These are phyloP conservation scores for Epizoanthus illoricatus DNA, from an alignment of 92 coral and sea anemone genomes.

Conservation along the genomic window DNA sequence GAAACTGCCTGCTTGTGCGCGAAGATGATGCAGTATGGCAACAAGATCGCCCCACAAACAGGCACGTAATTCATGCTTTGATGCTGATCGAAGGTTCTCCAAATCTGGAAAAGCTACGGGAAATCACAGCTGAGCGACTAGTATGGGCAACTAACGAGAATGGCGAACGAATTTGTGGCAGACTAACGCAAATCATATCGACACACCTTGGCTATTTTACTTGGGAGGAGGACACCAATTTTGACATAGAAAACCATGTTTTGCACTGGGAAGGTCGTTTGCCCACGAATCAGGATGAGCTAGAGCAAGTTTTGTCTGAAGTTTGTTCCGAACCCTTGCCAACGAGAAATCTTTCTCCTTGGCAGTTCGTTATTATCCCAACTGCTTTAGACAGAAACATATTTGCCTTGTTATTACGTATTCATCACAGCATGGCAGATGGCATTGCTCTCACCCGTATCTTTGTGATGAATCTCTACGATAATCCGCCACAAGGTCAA, in stretches of 20 bases:
- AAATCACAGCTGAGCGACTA: slow-evolving; percentile 73
- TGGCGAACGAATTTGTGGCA: slow-evolving; percentile 77
- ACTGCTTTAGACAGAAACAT: slow-evolving; percentile 66
- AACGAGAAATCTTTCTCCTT: slow-evolving; percentile 62
- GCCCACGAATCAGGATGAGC: slow-evolving; percentile 66
- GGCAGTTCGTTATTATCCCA: slow-evolving; percentile 92
- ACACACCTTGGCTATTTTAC: slow-evolving; percentile 73
- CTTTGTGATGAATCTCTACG: slow-evolving; percentile 86
- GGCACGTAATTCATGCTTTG: slow-evolving; percentile 86
- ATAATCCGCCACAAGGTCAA: slow-evolving; percentile 69
- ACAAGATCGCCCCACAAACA: slow-evolving; percentile 89
- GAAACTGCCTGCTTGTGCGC: slow-evolving; percentile 67
- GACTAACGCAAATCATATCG: slow-evolving; percentile 75
- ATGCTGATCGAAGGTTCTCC: slow-evolving; percentile 87
- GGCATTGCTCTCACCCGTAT: slow-evolving; percentile 89
- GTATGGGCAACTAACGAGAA: slow-evolving; percentile 74
- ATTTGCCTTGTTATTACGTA: slow-evolving; percentile 76
- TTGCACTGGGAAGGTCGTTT: slow-evolving; percentile 68
- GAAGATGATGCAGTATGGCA: slow-evolving; percentile 98
- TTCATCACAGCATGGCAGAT: slow-evolving; percentile 95
- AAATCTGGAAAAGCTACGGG: slow-evolving; percentile 69
- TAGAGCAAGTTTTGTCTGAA: slow-evolving; percentile 72
- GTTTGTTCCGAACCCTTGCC: slow-evolving; percentile 72
- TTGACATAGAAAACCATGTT: slow-evolving; percentile 77
- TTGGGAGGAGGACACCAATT: slow-evolving; percentile 86